phyloP scores from a whole-genome alignment of 2,888 invertebrate genomes.

The Ametastegia equiseti region DNA sequence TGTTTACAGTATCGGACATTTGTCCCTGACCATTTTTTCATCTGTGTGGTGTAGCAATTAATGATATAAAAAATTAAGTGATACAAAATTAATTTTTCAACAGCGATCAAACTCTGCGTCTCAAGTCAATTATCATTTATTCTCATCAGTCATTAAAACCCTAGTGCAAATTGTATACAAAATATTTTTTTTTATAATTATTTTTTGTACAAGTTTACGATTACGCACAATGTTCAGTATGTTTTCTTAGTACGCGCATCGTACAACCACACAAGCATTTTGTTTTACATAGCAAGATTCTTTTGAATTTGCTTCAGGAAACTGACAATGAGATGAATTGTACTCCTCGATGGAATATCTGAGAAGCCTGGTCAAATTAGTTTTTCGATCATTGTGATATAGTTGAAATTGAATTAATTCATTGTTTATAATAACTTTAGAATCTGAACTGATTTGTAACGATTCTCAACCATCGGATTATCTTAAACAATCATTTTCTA shows the following conservation, averaged over 20 bases:
- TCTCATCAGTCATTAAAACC: not conserved
- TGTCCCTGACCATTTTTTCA: not conserved
- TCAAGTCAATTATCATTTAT: not conserved
- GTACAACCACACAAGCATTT: too few species aligned
- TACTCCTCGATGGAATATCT: too few species aligned
- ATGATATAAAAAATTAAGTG: too few species aligned
- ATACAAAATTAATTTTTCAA: too few species aligned
- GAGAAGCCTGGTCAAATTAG: not conserved
- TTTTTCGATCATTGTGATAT: not conserved
- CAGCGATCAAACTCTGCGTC: not conserved
- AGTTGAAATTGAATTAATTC: not conserved
- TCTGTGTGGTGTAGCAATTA: not conserved
- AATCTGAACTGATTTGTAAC: not conserved
- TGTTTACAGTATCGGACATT: not conserved
- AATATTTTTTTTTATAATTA: not conserved
- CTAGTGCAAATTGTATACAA: not conserved
- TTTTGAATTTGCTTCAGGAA: too few species aligned
- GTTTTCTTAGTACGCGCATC: too few species aligned
- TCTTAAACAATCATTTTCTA: slow-evolving; percentile 7
- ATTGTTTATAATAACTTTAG: not conserved
- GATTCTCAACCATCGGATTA: not conserved
- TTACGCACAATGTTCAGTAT: too few species aligned
- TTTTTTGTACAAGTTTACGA: too few species aligned
- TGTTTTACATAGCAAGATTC: too few species aligned
- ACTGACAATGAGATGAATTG: too few species aligned